Conservation (phyloP, 2,797 vertebrate genomes). For the Morus bassanus region DNA sequence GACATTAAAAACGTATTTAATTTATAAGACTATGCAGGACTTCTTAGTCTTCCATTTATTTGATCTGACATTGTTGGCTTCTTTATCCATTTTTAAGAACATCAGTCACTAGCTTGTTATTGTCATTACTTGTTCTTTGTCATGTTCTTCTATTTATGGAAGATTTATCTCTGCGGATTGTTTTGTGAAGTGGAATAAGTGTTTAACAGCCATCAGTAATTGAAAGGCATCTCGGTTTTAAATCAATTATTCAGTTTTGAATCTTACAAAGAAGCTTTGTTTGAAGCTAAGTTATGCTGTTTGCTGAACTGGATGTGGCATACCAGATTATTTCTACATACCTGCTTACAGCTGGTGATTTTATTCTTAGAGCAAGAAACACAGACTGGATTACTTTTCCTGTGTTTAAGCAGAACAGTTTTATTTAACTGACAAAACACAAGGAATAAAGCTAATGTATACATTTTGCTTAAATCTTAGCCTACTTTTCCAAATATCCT, state of each 20-base stretch:
- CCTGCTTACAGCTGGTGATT: neutral
- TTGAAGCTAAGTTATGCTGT: neutral
- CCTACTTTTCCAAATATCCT: neutral
- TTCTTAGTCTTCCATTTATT: constrained; percentile 31
- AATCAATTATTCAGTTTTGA: constrained; percentile 21
- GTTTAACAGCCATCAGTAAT: constrained; percentile 37
- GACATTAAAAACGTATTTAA: constrained; percentile 10
- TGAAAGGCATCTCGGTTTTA: constrained; percentile 16
- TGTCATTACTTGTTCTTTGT: constrained; percentile 36
- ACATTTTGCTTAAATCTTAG: neutral
- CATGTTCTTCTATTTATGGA: constrained; percentile 18
- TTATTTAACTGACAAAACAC: neutral
- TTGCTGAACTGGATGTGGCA: neutral
- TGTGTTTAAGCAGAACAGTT: neutral
- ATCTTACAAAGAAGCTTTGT: neutral
- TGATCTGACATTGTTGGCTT: constrained; percentile 35
- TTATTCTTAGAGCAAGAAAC: neutral
- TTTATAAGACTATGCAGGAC: constrained; percentile 22
- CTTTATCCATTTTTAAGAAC: constrained; percentile 18
- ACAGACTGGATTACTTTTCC: neutral
- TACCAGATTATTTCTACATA: neutral
- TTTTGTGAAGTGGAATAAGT: constrained; percentile 38
- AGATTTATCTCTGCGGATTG: constrained; percentile 1
- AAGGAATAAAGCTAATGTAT: neutral
- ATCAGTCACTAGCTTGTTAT: constrained; percentile 17